Percentiles rank a stretch among this genome's conserved stretches.
These are phyloP conservation scores for Lathronympha strigana DNA, from an alignment of 2,888 invertebrate genomes.

Conservation along the genomic window DNA sequence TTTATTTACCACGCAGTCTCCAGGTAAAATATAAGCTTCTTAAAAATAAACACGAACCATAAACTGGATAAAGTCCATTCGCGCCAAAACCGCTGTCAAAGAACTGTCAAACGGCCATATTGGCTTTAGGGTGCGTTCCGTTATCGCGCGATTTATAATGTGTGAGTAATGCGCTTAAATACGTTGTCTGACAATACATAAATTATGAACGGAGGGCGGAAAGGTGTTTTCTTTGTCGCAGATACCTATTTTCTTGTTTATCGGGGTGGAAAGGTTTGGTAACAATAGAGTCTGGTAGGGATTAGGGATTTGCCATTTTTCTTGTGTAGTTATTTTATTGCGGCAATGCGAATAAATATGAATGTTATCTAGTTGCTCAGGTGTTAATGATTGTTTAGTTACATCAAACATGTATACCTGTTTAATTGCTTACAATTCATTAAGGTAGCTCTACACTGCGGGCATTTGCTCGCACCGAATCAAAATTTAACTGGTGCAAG, in stretches of 20 bases:
- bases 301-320: conserved; percentile 25
- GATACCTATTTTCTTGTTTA: conserved; percentile 79
- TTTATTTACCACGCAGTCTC: too few relatives aligned
- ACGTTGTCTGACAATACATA: conserved; percentile 78
- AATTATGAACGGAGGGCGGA: conserved; percentile 71
- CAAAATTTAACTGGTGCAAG: too few relatives aligned
- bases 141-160: conserved; percentile 82
- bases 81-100: conserved; percentile 73
- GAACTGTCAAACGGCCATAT: conserved; percentile 69
- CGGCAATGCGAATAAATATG: conserved; percentile 2
- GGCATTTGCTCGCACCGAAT: too few relatives aligned
- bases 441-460: too few relatives aligned
- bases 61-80: conserved; percentile 48
- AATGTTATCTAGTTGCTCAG: conserved; percentile 5
- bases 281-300: conserved; percentile 45
- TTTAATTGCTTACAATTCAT: too few relatives aligned
- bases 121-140: conserved; percentile 66
- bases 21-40: too few relatives aligned
- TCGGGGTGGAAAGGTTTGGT: conserved; percentile 70
- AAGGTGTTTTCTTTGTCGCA: conserved; percentile 57
- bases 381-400: conserved; percentile 4
- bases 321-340: conserved; percentile 24
- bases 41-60: conserved; percentile 35
- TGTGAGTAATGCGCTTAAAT: conserved; percentile 82
- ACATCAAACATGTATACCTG: not conserved